Conservation (phyloP, 2,113 vertebrate species). For the Grantiella picta region DNA sequence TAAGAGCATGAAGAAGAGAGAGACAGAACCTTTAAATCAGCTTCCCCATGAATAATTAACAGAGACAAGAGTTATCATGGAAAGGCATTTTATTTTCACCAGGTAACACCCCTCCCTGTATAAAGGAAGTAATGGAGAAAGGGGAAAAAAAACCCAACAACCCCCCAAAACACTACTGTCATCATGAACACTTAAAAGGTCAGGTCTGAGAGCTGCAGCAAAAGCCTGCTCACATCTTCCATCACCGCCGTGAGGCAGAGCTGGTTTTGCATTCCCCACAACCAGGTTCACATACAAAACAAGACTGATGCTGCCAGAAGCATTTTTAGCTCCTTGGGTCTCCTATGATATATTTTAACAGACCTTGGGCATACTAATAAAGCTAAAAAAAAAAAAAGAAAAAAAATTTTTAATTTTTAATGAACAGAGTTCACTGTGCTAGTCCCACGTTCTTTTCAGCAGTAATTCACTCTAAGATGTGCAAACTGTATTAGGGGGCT, state of each 20-base stretch:
- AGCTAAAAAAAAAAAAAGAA: slow-evolving; percentile 28
- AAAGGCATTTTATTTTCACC: slow-evolving; percentile 71
- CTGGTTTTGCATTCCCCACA: neutral
- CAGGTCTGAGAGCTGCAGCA: neutral
- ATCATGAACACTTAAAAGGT: neutral
- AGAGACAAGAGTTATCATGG: slow-evolving; percentile 6
- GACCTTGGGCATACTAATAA: slow-evolving; percentile 27
- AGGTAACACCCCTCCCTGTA: neutral
- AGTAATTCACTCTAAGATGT: slow-evolving; percentile 17
- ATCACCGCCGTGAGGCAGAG: neutral
- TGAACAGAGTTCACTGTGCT: neutral
- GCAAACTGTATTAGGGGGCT: slow-evolving; percentile 5
- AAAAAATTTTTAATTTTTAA: neutral
- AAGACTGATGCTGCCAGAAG: neutral
- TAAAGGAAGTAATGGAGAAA: neutral
- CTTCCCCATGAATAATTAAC: slow-evolving; percentile 27
- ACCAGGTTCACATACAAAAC: neutral
- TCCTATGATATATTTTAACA: neutral
- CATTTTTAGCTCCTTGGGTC: neutral
- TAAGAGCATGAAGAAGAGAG: neutral
- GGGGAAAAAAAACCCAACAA: neutral
- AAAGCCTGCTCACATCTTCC: neutral
- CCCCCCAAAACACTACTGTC: neutral
- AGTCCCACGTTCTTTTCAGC: neutral
- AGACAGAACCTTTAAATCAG: neutral